Evolutionary conservation across 2,888 invertebrate genomes (phyloP), one percentile per base, ranked within the genome.

Genomic region (Pterostichus niger): DNA sequence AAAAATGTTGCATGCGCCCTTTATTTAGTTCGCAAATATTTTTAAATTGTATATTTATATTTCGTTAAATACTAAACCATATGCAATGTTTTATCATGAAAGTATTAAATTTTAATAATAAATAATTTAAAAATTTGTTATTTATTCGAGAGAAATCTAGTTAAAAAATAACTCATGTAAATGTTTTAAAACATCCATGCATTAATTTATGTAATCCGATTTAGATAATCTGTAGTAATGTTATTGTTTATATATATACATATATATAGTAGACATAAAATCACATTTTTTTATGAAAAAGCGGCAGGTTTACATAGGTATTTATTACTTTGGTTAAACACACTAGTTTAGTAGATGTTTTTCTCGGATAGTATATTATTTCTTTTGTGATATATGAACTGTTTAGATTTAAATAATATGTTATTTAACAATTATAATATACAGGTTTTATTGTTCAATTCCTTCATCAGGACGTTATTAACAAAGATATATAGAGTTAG

Each of bases 141-240:
- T 59, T 59, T 59, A 64, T 64, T 35, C 33, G n/a, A 35, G n/a
- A 64, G 13, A 35, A 64, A 33, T 64, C 35, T 13, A n/a, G 31
- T 35, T 33, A 6, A 64, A 64, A 59, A 59, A 31, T 31, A 33
- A 6, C n/a, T 3, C 33, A n/a, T 64, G 31, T 64, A 64, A 35
- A 13, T 64, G n/a, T 31, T 59, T 59, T 6, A 59, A 64, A 33
- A 64, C 13, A 49, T 64, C n/a, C 33, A 13, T 33, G 35, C 35
- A 13, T 64, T 64, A 64, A 64, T 64, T 35, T 11, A 35, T 49
- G 5, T 64, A 35, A 35, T 64, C 64, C 35, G 64, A 64, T 64
- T 64, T 64, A 35, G 13, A 64, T 64, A 33, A 64, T 64, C 35
- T 11, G 13, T 35, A 35, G n/a, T 6, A 17, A 24, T 61, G 10